phyloP scores from a whole-genome alignment of 2,888 invertebrate species.

The Lycocerus yunnanus region DNA sequence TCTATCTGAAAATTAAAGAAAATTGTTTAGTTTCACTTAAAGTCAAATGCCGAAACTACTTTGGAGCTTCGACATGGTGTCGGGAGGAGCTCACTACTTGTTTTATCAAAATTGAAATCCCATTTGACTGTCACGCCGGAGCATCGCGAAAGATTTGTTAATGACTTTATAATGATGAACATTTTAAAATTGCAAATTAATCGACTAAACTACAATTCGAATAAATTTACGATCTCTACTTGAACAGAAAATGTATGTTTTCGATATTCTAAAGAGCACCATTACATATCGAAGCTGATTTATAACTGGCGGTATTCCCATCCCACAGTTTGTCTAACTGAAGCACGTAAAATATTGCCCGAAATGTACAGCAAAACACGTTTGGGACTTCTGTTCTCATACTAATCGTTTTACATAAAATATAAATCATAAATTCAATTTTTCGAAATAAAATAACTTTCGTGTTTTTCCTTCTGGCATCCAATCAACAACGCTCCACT shows the following conservation, averaged over 20 bases:
- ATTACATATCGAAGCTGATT: slow-evolving; percentile 14
- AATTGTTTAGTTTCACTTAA: background rate
- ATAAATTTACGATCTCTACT: slow-evolving; percentile 1
- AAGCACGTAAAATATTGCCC: slow-evolving; percentile 6
- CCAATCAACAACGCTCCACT: background rate
- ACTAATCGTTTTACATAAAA: slow-evolving; percentile 2
- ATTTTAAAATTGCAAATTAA: background rate
- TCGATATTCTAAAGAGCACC: slow-evolving; percentile 12
- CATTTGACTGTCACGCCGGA: background rate
- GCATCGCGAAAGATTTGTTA: background rate
- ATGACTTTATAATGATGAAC: background rate
- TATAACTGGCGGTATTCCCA: slow-evolving; percentile 7
- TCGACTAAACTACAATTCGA: background rate
- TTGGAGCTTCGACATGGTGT: background rate
- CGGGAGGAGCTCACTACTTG: background rate
- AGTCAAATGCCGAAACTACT: no score
- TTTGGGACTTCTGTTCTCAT: slow-evolving; percentile 3
- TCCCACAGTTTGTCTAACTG: slow-evolving; percentile 12
- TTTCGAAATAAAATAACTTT: background rate
- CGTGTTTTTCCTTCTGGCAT: background rate
- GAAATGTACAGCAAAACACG: slow-evolving; percentile 6
- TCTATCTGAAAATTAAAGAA: slow-evolving; percentile 10
- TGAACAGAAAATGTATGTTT: slow-evolving; percentile 1
- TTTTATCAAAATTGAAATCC: background rate
- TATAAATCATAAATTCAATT: background rate